A percentile compares a stretch with the other conserved stretches of the same genome.
Evolutionary conservation across 2,888 invertebrate species (phyloP).

Genomic region (Hypsopygia costalis): DNA sequence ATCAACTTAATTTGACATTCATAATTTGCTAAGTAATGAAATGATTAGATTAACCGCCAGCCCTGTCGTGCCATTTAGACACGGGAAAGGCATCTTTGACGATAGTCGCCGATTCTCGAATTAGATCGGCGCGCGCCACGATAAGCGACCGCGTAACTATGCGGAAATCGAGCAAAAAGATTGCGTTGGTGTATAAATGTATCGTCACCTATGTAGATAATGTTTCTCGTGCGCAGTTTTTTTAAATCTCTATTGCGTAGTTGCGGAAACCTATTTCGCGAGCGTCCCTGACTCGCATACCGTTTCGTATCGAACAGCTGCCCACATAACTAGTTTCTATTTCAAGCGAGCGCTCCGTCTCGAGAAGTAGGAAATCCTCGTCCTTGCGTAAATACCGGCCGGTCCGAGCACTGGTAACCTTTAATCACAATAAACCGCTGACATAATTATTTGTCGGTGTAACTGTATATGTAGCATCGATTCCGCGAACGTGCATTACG

Average conservation of each 20-base stretch:
- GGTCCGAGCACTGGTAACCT: conserved; percentile 40
- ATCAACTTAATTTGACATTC: too few species aligned
- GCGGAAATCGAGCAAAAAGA: conserved; percentile 73
- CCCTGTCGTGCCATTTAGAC: conserved; percentile 51
- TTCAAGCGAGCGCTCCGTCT: conserved; percentile 37
- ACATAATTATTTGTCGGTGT: conserved; percentile 69
- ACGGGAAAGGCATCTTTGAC: conserved; percentile 53
- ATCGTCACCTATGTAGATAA: conserved; percentile 61
- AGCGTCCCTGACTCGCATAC: conserved; percentile 53
- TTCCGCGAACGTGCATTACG: conserved; percentile 58
- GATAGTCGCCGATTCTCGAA: conserved; percentile 65
- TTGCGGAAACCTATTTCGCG: conserved; percentile 48
- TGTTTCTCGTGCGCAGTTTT: conserved; percentile 53
- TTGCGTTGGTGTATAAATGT: conserved; percentile 70
- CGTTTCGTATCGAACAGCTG: conserved; percentile 58
- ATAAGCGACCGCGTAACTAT: conserved; percentile 63
- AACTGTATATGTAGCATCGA: conserved; percentile 53
- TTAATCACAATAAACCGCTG: conserved; percentile 62
- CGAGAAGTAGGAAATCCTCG: conserved; percentile 52
- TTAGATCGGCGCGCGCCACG: conserved; percentile 62
- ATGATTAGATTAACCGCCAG: conserved; percentile 23
- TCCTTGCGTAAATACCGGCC: conserved; percentile 43
- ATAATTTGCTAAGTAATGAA: not conserved
- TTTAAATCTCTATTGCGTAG: conserved; percentile 46
- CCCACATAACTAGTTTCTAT: conserved; percentile 69